Percentiles rank a stretch among this genome's conserved stretches.
phyloP scores from a whole-genome alignment of 2,797 vertebrate species.

The Platyrinchus mystaceus region DNA sequence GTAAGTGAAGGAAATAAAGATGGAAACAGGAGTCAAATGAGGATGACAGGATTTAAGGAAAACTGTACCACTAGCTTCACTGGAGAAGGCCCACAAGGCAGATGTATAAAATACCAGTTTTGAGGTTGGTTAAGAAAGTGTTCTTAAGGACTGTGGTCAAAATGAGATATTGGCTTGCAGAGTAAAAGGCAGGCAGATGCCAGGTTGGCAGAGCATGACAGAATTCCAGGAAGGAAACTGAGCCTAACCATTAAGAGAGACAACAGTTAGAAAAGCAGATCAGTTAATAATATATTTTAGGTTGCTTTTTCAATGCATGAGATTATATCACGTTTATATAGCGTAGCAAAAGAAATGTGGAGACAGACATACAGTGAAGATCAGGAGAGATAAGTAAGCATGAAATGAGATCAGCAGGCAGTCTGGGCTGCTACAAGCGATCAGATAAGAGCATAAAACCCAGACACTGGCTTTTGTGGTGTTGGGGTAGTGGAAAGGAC shows the following conservation, averaged over 20 bases:
- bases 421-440: neutral
- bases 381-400: neutral
- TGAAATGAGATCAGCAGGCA: neutral
- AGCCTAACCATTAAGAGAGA: neutral
- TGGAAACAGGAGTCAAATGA: neutral
- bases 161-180: neutral
- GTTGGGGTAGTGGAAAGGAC: neutral
- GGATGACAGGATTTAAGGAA: neutral
- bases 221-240: neutral
- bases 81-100: neutral
- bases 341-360: neutral
- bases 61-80: neutral
- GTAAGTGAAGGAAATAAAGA: neutral
- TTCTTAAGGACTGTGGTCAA: neutral
- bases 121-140: neutral
- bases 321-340: neutral
- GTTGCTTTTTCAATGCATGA: neutral
- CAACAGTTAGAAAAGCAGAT: neutral
- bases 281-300: neutral
- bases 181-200: neutral
- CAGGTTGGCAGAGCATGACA: neutral
- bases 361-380: neutral
- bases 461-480: neutral
- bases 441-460: neutral
- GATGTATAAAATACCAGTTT: neutral